These are phyloP conservation scores for Lordiphosa clarofinis DNA, from an alignment of 1,140 invertebrate genomes.

Conservation along the genomic window DNA sequence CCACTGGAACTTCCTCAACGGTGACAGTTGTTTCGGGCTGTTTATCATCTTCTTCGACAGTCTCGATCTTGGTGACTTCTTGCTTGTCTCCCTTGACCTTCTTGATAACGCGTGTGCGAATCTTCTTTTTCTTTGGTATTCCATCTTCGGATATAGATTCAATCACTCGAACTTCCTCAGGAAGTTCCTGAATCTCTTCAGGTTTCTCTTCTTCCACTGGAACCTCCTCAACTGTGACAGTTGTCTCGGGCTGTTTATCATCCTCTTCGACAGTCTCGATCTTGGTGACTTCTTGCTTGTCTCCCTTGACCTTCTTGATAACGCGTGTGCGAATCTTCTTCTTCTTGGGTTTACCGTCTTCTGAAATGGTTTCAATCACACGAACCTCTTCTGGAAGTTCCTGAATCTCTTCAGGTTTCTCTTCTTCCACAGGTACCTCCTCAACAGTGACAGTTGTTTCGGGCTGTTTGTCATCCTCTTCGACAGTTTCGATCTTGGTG, in stretches of 20 bases:
- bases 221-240: background rate
- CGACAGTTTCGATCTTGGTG: conserved; percentile 1
- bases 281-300: conserved; percentile 4
- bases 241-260: background rate
- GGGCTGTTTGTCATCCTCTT: background rate
- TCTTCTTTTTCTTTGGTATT: conserved; percentile 1
- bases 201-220: background rate
- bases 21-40: background rate
- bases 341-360: conserved; percentile 2
- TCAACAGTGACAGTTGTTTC: conserved; percentile 1
- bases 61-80: conserved; percentile 5
- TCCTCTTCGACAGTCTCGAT: conserved; percentile 1
- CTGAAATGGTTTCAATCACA: background rate
- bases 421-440: background rate
- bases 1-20: background rate
- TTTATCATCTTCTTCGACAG: conserved; percentile 1
- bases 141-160: background rate
- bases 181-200: conserved; percentile 1
- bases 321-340: conserved; percentile 4
- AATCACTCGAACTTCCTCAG: background rate
- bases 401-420: background rate
- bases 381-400: background rate
- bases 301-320: conserved; percentile 1
- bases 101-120: conserved; percentile 1
- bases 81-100: conserved; percentile 5